Base-by-base conservation (phyloP, 2,888 invertebrate genomes). In the Monochamus alternatus region DNA sequence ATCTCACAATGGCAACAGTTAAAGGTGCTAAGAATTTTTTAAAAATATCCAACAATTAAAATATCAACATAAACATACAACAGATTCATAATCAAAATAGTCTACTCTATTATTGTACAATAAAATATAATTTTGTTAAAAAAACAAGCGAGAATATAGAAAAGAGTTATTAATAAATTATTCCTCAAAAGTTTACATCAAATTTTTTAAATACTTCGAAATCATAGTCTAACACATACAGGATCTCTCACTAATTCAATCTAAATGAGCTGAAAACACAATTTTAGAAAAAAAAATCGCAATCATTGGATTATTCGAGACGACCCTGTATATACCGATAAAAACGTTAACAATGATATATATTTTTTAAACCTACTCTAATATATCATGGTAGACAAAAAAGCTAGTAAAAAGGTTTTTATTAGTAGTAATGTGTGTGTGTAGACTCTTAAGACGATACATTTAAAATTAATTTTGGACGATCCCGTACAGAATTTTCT, bases 391-490 rank as follows among this genome's bases (percentile, higher is more conserved):
- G 76, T 76, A 81, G 79, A 80, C 75, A 80, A 81, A 79, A 77
- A 79, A 81, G 77, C 80, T 79, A 78, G 76, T 80, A 82, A 77
- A 80, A 80, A 82, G 74, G 72, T 75, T 76, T 22, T 77, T 73
- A 66, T 60, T 76, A 73, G 73, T 67, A 77, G 63, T 78, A 38
- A 75, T 73, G 70, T 75, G 73, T 55, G 55, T 55, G 67, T 75
- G 75, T 75, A 74, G 72, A 74, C 70, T 78, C 70, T 80, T 72
- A 77, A 69, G 71, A 52, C 32, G 32, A 52, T 74, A 75, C 63
- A 75, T 73, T 74, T 75, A 74, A 71, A 78, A 73, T 75, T 74
- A 75, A 70, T 74, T 76, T 78, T 75, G 79, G 79, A 81, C 73
- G 81, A 79, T 74, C 75, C 81, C 75, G 73, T 67, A 76, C 71